Conservation (phyloP, 2,888 invertebrate genomes). For the Zygaena filipendulae region DNA sequence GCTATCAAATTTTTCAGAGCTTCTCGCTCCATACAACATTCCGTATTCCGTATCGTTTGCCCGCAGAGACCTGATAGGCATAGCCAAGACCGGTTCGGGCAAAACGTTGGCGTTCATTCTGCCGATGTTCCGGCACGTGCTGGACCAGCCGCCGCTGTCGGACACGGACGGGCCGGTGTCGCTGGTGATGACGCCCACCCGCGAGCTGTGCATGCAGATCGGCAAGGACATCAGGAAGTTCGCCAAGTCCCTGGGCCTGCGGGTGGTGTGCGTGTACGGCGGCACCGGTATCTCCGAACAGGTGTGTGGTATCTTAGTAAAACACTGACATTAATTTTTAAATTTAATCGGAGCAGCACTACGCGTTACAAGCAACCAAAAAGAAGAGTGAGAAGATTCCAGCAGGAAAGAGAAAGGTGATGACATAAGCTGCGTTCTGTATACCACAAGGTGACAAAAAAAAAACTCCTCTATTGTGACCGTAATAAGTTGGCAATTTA, state of each 20-base stretch:
- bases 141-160: slow-evolving; percentile 93
- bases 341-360: too few species aligned
- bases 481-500: too few species aligned
- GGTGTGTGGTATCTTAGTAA: slow-evolving; percentile 30
- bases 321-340: too few species aligned
- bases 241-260: slow-evolving; percentile 85
- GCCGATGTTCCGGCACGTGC: slow-evolving; percentile 96
- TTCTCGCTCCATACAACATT: too few species aligned
- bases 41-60: slow-evolving; percentile 1
- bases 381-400: too few species aligned
- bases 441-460: too few species aligned
- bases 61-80: slow-evolving; percentile 90
- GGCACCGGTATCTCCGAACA: slow-evolving; percentile 97
- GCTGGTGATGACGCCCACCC: slow-evolving; percentile 97
- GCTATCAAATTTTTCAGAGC: too few species aligned
- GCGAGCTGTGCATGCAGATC: slow-evolving; percentile 99
- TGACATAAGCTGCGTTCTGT: too few species aligned
- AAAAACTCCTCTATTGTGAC: too few species aligned
- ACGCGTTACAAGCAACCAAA: too few species aligned
- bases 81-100: slow-evolving; percentile 99
- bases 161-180: slow-evolving; percentile 98
- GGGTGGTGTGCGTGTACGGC: slow-evolving; percentile 97
- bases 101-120: slow-evolving; percentile 98
- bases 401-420: too few species aligned
- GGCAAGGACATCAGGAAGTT: slow-evolving; percentile 97